A percentile compares a stretch with the other conserved stretches of the same genome.
phyloP scores from a whole-genome alignment of 92 coral and sea anemone genomes.

The Heteractis magnifica region DNA sequence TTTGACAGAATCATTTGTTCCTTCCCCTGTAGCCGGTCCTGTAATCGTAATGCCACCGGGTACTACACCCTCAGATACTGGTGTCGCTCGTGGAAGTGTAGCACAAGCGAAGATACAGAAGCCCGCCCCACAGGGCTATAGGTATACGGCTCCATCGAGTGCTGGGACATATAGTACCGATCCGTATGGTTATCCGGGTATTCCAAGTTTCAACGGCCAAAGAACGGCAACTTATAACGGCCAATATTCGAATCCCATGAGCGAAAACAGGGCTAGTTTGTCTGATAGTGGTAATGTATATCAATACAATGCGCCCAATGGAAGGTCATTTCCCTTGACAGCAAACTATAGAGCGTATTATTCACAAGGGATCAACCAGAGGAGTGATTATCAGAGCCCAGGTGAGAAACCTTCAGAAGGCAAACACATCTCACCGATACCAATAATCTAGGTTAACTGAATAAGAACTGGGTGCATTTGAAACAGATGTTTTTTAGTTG shows the following conservation, averaged over 20 bases:
- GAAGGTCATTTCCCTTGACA: neutral
- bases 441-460: too few species aligned
- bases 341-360: neutral
- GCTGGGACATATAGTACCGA: neutral
- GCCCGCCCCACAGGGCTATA: neutral
- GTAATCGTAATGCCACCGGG: constrained; percentile 60
- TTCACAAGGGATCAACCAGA: neutral
- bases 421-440: too few species aligned
- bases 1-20: neutral
- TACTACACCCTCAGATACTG: constrained; percentile 36
- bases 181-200: neutral
- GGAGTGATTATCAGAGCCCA: neutral
- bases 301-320: neutral
- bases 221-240: neutral
- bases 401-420: neutral
- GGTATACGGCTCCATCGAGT: neutral
- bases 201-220: neutral
- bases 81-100: constrained; percentile 5
- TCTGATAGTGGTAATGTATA: neutral
- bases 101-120: neutral
- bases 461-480: too few species aligned
- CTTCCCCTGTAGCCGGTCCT: constrained; percentile 40
- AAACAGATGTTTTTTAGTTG: neutral
- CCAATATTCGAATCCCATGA: neutral
- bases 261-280: neutral